Evolutionary conservation across 2,888 invertebrate species (phyloP).

Genomic region (Nomada lathburiana): DNA sequence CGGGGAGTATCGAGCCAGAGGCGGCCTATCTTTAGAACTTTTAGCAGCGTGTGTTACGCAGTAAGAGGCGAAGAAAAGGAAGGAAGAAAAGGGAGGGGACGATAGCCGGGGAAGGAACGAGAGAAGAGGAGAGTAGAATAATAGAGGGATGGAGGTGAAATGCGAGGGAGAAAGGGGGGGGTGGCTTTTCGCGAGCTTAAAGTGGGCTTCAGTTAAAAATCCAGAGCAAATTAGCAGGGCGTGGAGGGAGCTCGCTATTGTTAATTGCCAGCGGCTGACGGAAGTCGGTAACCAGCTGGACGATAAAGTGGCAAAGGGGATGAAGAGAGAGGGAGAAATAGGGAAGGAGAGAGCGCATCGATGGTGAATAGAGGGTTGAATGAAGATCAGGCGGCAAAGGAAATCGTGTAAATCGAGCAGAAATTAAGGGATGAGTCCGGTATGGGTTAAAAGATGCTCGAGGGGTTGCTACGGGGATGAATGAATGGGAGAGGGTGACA

Average conservation of each 20-base stretch:
- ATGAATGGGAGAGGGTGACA: background rate
- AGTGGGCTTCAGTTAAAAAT: constrained; percentile 69
- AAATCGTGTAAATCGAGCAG: constrained; percentile 19
- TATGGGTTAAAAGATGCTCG: background rate
- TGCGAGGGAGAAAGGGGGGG: background rate
- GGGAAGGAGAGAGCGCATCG: constrained; percentile 4
- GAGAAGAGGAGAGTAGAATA: background rate
- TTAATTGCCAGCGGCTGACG: constrained; percentile 64
- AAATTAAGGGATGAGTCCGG: background rate
- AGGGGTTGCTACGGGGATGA: background rate
- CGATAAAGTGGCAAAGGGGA: constrained; percentile 41
- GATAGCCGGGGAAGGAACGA: background rate
- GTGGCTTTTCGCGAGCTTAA: constrained; percentile 37
- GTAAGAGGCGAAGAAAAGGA: background rate
- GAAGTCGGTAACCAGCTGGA: constrained; percentile 15
- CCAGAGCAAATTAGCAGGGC: constrained; percentile 69
- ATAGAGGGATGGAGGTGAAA: background rate
- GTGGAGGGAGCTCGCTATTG: constrained; percentile 61
- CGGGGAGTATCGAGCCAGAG: constrained; percentile 1
- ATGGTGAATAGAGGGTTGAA: background rate
- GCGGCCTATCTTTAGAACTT: constrained; percentile 13
- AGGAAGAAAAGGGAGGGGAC: background rate
- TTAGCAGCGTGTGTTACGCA: constrained; percentile 11
- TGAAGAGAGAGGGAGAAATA: background rate
- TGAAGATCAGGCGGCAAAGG: constrained; percentile 5